phyloP scores from a whole-genome alignment of 1,140 invertebrate species.

The Mycetomoellerius zeteki region DNA sequence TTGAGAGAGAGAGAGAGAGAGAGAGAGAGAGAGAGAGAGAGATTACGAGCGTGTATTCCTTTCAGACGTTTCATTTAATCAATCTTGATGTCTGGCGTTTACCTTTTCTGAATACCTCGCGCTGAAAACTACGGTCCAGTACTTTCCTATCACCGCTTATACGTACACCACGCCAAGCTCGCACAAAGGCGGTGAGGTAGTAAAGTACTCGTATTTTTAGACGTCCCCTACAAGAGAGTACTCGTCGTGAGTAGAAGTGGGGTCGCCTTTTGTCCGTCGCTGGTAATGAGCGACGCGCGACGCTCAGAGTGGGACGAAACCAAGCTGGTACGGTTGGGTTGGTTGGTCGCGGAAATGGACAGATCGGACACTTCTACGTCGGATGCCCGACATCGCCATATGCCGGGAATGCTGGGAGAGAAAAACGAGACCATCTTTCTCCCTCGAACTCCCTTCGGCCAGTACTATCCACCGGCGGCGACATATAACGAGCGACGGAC shows the following conservation, averaged over 20 bases:
- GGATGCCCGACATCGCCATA: conserved; percentile 25
- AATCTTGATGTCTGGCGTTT: conserved; percentile 45
- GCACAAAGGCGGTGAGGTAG: conserved; percentile 54
- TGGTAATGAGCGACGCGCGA: conserved; percentile 75
- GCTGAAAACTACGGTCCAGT: conserved; percentile 19
- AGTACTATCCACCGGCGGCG: conserved; percentile 45
- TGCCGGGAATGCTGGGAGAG: conserved; percentile 30
- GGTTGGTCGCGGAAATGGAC: conserved; percentile 68
- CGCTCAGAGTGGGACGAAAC: conserved; percentile 55
- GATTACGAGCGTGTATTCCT: conserved; percentile 30
- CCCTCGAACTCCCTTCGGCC: conserved; percentile 50
- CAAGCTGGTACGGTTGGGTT: conserved; percentile 30
- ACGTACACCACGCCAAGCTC: background rate
- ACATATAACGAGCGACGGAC: conserved; percentile 70
- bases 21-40: background rate
- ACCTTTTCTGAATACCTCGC: conserved; percentile 26
- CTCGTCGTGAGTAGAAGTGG: conserved; percentile 58
- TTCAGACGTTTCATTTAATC: conserved; percentile 34
- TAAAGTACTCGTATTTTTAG: conserved; percentile 67
- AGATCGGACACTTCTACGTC: conserved; percentile 70
- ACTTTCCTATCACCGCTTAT: conserved; percentile 21
- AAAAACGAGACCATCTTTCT: conserved; percentile 72
- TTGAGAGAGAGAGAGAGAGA: background rate
- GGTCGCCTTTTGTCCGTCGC: conserved; percentile 72
- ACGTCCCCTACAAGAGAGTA: conserved; percentile 58